These are phyloP conservation scores for Phalacrocorax aristotelis DNA, from an alignment of 2,113 vertebrate genomes.

Conservation along the genomic window DNA sequence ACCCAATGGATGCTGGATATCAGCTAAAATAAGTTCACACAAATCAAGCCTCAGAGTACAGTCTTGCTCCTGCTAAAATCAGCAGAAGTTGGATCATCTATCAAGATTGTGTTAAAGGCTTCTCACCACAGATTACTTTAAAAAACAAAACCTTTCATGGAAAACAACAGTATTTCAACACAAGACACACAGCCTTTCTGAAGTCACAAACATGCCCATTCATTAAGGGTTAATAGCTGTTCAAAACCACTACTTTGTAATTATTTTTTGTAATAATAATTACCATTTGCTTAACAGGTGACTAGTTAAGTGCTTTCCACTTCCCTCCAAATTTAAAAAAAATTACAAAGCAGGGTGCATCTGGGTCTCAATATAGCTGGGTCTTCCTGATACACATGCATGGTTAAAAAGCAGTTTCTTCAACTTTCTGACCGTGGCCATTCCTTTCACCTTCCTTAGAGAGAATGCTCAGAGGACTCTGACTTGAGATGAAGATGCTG, in stretches of 20 bases:
- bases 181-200: not conserved
- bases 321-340: not conserved
- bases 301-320: not conserved
- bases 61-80: not conserved
- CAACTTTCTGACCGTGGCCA: not conserved
- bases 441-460: not conserved
- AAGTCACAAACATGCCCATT: not conserved
- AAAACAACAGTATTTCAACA: not conserved
- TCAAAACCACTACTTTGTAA: not conserved
- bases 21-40: not conserved
- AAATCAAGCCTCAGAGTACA: not conserved
- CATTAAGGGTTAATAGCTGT: not conserved
- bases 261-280: not conserved
- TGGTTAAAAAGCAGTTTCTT: not conserved
- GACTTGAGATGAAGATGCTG: constrained; percentile 41
- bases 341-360: not conserved
- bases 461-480: not conserved
- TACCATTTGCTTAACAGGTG: not conserved
- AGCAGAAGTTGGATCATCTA: not conserved
- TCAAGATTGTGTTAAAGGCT: not conserved
- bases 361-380: not conserved
- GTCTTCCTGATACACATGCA: not conserved
- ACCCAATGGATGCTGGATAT: not conserved
- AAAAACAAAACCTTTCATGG: not conserved
- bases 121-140: not conserved